Evolutionary conservation across 2,797 vertebrate genomes (phyloP), one percentile per base, ranked within the genome.

Genomic region (Poeciliopsis infans): DNA sequence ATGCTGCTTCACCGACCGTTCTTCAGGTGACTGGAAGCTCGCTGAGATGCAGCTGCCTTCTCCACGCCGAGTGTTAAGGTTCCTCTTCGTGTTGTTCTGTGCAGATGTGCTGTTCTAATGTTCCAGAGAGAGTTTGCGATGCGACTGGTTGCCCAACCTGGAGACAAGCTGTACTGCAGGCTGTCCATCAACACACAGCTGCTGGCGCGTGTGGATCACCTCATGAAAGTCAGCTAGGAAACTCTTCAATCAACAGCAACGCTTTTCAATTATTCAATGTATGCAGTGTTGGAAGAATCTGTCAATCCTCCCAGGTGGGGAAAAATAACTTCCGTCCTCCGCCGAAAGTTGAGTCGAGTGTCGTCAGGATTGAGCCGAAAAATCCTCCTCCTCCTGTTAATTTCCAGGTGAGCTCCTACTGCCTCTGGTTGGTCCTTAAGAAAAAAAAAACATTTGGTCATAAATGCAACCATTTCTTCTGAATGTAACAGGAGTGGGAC

Each of bases 51-150:
- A n/a, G 57, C 39, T 1, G 1, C 36, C 3, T 15, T 68, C 18
- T 20, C 28, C 3, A 23, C 13, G 15, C 68, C 61, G 2, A 68
- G 8, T n/a, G 20, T 4, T 70, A 8, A 70, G 23, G 68, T 18
- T 28, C 13, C 7, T 47, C 8, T 28, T 47, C 18, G 36, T 55
- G 4, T 7, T 55, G 4, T 10, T 79, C 81, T 59, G 88, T 70
- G 79, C 90, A 99, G 98, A 90, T 99, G 98, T 95, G 98, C 98
- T 25, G 92, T 99, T 91, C 95, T 99, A 92, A 99, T 99, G 98
- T 99, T 99, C 95, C 98, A 99, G 87, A 97, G 97, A 85, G 98
- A 99, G 91, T 99, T 99, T 93, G 98, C 98, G 41, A 97, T 99
- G 95, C 96, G 98, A 36, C 93, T 99, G 86, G 98, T 99, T 33